Base-by-base conservation (phyloP, 2,888 invertebrate species). In the Allacma fusca region DNA sequence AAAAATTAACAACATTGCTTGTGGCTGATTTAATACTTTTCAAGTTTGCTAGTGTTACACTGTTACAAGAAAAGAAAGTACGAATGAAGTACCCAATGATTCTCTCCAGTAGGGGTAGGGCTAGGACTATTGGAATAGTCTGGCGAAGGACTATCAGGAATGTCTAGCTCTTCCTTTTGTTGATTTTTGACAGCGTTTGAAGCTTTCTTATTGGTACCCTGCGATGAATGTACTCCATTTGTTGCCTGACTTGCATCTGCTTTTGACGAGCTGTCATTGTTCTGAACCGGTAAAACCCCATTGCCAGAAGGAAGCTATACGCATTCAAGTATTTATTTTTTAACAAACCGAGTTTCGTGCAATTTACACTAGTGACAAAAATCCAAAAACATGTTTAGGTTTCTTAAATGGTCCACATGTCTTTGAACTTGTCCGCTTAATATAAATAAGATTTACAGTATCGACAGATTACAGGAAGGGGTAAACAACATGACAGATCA, bases 71-170 rank as follows among this genome's bases (percentile, higher is more conserved):
- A 40, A 40, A 40, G 21, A 43, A 69, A 69, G 40, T 24, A 67
- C 29, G 19, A 26, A 4, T 26, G 16, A 24, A 12, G 23, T 67
- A 74, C 74, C 74, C 74, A 74, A 44, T 67, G 74, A 50, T 74
- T 64, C 26, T 43, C 74, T 16, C 43, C 9, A 5, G 13, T 19
- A 5, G 75, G 67, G n/a, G 78, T 78, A 16, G 84, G 83, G 74
- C 83, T 84, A 1, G 84, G 84, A 44, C 83, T 82, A 65, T 84
- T 88, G 81, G 89, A 89, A 84, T 90, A 89, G 84, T 90, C 89
- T 0, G 89, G 89, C 0, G 88, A 88, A 9, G 89, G 90, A 78
- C 89, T 89, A 28, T 88, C 87, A 12, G 89, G 89, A 44, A 83
- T 65, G 1, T 24, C 73, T 23, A 28, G 44, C 23, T 68, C 75